These are phyloP conservation scores for Cryptocheilus praepositus DNA, from an alignment of 2,888 invertebrate genomes.

Conservation along the genomic window DNA sequence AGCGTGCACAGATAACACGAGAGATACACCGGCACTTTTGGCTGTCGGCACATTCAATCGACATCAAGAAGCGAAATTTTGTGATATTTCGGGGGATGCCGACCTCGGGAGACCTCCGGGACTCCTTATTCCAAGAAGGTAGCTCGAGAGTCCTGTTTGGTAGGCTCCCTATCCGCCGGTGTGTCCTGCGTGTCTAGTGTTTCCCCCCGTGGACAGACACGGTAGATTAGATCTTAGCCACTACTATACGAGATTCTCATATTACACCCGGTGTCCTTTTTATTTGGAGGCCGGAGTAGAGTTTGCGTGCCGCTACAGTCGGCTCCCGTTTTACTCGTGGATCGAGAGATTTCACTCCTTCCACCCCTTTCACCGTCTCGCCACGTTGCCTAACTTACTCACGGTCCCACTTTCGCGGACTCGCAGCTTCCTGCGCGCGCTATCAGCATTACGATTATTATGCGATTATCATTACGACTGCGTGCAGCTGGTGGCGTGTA, in stretches of 20 bases:
- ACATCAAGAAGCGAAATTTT: slow-evolving; percentile 37
- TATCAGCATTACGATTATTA: slow-evolving; percentile 57
- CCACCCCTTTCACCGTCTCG: slow-evolving; percentile 20
- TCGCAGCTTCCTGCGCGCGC: slow-evolving; percentile 21
- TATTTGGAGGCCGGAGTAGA: slow-evolving; percentile 52
- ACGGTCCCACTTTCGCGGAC: not conserved
- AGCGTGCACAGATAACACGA: slow-evolving; percentile 6
- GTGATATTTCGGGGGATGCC: slow-evolving; percentile 48
- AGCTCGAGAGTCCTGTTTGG: slow-evolving; percentile 59
- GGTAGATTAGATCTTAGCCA: slow-evolving; percentile 71
- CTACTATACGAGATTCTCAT: slow-evolving; percentile 71
- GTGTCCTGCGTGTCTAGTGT: slow-evolving; percentile 66
- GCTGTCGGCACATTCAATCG: slow-evolving; percentile 23
- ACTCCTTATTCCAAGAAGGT: slow-evolving; percentile 55
- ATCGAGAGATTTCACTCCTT: slow-evolving; percentile 14
- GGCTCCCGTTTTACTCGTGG: slow-evolving; percentile 66
- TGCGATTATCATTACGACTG: slow-evolving; percentile 62
- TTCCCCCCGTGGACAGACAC: slow-evolving; percentile 67
- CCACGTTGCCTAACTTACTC: slow-evolving; percentile 14
- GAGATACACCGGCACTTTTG: slow-evolving; percentile 5
- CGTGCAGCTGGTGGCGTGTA: slow-evolving; percentile 36
- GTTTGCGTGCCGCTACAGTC: slow-evolving; percentile 58
- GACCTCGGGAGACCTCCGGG: slow-evolving; percentile 47
- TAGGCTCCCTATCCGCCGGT: slow-evolving; percentile 47
- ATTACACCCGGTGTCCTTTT: slow-evolving; percentile 65